phyloP scores from a whole-genome alignment of 2,113 vertebrate species.

The Pelobates fuscus region DNA sequence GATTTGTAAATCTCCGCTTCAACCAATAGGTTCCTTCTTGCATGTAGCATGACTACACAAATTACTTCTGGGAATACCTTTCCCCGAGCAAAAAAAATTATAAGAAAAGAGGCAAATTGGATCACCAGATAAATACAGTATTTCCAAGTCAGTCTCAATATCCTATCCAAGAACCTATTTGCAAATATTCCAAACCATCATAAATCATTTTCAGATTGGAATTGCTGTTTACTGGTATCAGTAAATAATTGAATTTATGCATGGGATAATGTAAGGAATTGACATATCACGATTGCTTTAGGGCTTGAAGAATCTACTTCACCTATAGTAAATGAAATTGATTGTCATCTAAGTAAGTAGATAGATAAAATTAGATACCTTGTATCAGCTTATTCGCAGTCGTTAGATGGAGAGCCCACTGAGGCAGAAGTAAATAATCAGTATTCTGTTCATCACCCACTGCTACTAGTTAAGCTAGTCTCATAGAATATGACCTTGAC shows the following conservation, averaged over 20 bases:
- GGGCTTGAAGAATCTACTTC: conserved; percentile 11
- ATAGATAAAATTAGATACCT: conserved; percentile 19
- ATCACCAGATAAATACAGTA: no score
- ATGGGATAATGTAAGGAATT: conserved; percentile 8
- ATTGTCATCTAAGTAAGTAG: conserved; percentile 12
- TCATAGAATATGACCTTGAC: conserved; percentile 35
- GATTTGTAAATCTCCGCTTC: no score
- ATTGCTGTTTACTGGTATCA: not conserved
- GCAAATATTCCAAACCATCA: no score
- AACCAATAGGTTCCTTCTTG: no score
- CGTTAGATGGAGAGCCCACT: conserved; percentile 13
- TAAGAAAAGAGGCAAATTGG: no score
- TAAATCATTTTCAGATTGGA: not conserved
- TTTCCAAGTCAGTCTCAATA: no score
- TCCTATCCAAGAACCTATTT: no score
- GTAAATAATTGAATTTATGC: not conserved
- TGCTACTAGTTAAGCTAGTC: conserved; percentile 23
- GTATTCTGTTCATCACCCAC: conserved; percentile 9
- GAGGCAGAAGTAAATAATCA: conserved; percentile 10
- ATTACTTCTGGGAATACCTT: no score
- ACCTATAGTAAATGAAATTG: conserved; percentile 17
- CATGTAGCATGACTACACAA: no score
- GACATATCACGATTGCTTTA: not conserved
- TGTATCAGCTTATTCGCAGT: conserved; percentile 19
- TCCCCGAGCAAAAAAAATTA: no score